Percentiles rank a stretch among this genome's conserved stretches.
Conservation (phyloP, 1,140 invertebrate species). For the Choristoneura fumiferana region DNA sequence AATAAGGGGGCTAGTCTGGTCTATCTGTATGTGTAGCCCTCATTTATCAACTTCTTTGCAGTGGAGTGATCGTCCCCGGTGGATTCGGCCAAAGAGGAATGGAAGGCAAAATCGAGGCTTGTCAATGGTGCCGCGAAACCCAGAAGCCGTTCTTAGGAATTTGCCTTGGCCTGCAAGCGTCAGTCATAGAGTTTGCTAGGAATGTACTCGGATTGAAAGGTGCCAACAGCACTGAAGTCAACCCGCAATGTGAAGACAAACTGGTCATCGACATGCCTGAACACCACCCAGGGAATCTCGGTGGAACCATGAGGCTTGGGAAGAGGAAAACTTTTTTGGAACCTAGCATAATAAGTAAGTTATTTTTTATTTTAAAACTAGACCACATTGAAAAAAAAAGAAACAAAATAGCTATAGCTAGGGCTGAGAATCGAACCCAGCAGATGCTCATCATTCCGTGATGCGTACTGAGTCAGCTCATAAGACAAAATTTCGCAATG, state of each 20-base stretch:
- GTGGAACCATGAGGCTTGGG: constrained; percentile 98
- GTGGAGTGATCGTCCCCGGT: constrained; percentile 97
- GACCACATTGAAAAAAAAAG: no score
- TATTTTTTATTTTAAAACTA: constrained; percentile 22
- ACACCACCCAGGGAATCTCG: constrained; percentile 94
- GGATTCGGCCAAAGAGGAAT: constrained; percentile 98
- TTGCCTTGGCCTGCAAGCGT: constrained; percentile 97
- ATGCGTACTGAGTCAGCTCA: no score
- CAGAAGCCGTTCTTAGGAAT: constrained; percentile 96
- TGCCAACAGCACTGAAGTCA: constrained; percentile 94
- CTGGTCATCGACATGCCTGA: constrained; percentile 99
- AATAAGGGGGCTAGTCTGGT: no score
- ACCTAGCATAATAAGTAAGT: constrained; percentile 86
- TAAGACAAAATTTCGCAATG: no score
- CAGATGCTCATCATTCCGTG: no score
- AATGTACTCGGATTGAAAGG: constrained; percentile 89
- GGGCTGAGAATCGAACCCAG: no score
- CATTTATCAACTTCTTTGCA: no score
- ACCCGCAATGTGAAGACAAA: constrained; percentile 85
- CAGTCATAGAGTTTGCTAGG: constrained; percentile 97
- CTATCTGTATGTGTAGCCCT: no score
- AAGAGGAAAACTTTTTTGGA: constrained; percentile 92
- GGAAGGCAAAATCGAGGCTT: constrained; percentile 97
- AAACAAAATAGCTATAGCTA: no score
- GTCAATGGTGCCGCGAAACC: constrained; percentile 94